Evolutionary conservation across 2,113 vertebrate genomes (phyloP).

Genomic region (Entosphenus tridentatus): DNA sequence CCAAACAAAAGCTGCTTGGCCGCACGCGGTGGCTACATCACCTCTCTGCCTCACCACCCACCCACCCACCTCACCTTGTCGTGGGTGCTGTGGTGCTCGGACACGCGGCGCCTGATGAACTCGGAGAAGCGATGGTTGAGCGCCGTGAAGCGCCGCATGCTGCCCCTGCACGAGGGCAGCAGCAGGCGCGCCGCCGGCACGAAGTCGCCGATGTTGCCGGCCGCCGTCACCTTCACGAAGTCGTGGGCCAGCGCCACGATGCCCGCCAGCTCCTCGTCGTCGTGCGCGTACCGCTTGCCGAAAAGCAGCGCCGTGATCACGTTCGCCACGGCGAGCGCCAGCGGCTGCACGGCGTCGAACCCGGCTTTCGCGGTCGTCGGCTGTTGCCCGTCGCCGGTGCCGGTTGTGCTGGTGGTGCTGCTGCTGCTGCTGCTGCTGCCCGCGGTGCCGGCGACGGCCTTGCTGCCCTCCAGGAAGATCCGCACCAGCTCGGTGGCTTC

Average conservation of each 20-base stretch:
- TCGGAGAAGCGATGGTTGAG: slow-evolving; percentile 26
- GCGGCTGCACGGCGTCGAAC: slow-evolving; percentile 39
- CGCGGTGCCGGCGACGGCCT: no score
- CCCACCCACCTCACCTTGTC: slow-evolving; percentile 29
- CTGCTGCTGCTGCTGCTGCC: no score
- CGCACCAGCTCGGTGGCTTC: slow-evolving; percentile 28
- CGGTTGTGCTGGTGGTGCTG: no score
- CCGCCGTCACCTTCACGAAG: slow-evolving; percentile 23
- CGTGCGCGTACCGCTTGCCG: slow-evolving; percentile 34
- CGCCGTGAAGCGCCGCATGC: slow-evolving; percentile 27
- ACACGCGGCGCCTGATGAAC: slow-evolving; percentile 32
- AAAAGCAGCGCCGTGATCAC: slow-evolving; percentile 66
- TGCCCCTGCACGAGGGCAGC: slow-evolving; percentile 34
- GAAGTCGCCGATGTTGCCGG: slow-evolving; percentile 47
- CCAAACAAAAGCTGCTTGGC: no score
- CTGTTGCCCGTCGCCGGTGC: neutral
- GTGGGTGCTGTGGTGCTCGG: slow-evolving; percentile 34
- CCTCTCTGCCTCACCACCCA: no score
- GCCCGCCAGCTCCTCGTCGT: slow-evolving; percentile 33
- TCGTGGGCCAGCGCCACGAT: slow-evolving; percentile 29
- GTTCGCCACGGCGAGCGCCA: slow-evolving; percentile 52
- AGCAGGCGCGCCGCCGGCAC: slow-evolving; percentile 43
- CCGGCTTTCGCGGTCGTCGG: slow-evolving; percentile 24
- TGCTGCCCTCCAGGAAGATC: slow-evolving; percentile 16
- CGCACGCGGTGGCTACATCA: neutral